Conservation (phyloP, 1,140 invertebrate species). For the Mycetomoellerius zeteki region DNA sequence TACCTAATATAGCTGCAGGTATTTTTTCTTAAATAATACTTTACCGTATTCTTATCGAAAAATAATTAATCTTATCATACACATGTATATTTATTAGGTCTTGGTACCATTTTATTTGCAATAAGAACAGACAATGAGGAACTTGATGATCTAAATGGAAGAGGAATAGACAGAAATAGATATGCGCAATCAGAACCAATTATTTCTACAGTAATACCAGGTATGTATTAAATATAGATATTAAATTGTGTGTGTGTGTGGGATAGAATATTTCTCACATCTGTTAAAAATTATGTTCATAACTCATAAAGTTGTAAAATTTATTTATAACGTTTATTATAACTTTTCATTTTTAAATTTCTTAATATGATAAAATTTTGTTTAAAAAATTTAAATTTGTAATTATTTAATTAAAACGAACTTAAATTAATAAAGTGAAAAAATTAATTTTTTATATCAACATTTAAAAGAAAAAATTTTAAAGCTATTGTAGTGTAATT, state of each 20-base stretch:
- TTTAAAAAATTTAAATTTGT: neutral
- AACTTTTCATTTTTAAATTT: neutral
- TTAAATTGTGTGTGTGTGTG: too few species aligned
- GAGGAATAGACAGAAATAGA: constrained; percentile 80
- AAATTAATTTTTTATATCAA: neutral
- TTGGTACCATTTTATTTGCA: constrained; percentile 95
- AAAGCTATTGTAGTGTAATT: neutral
- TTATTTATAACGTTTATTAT: too few species aligned
- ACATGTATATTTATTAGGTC: constrained; percentile 86
- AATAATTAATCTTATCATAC: constrained; percentile 75
- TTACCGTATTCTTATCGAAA: neutral
- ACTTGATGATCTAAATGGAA: constrained; percentile 89
- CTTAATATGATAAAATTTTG: neutral
- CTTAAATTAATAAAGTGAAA: neutral
- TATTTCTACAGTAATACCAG: constrained; percentile 85
- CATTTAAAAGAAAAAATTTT: neutral
- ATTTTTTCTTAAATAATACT: constrained; percentile 37
- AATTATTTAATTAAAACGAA: constrained; percentile 20
- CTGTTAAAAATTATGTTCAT: neutral
- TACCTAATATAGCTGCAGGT: constrained; percentile 95
- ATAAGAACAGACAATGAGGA: constrained; percentile 95
- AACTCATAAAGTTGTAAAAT: neutral
- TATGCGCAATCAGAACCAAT: constrained; percentile 87
- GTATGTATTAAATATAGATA: constrained; percentile 59
- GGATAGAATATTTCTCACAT: neutral